Evolutionary conservation across 2,888 invertebrate genomes (phyloP), one percentile per base, ranked within the genome.

Genomic region (Chaitophorus viminalis): DNA sequence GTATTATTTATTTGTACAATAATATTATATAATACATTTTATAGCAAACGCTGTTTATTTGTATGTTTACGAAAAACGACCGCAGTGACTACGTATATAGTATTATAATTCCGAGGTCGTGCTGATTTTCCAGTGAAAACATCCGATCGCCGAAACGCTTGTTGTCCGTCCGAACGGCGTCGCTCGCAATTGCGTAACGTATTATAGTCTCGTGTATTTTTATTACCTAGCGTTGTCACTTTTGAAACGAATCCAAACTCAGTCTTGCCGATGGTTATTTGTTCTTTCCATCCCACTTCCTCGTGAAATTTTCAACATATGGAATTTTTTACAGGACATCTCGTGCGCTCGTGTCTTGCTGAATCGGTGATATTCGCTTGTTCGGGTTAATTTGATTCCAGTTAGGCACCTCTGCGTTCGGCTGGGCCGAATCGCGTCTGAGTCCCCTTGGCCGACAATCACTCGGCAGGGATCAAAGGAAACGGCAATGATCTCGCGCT

Each of bases 171-270:
- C 36, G 74, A 74, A 82, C 54, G 29, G 52, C 33, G 78, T 9
- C 31, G 29, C 60, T 25, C 25, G 21, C 8, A 5, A 2, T 81
- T 81, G 46, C 46, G 52, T 46, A 70, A 82, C 70, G 9, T n/a
- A n/a, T n/a, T n/a, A n/a, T n/a, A n/a, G n/a, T 25, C 46, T 31
- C 52, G 29, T 46, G 70, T 70, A 82, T 52, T 70, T 70, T 52
- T 52, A 70, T 70, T 25, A 46, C 46, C 46, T 14, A 72, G 14
- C 54, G 39, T 17, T 29, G 14, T 21, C 70, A 14, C 52, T 70
- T 82, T 82, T 82, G 82, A 70, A 52, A 70, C 18, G 70, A 3
- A 29, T 82, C 82, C 70, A 82, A 82, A 52, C 65, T 5, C 52
- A 21, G 60, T 60, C 60, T 60, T 60, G 5, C 25, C 60, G 25